Base-by-base conservation (phyloP, 2,797 vertebrate species). In the Hemibagrus guttatus region DNA sequence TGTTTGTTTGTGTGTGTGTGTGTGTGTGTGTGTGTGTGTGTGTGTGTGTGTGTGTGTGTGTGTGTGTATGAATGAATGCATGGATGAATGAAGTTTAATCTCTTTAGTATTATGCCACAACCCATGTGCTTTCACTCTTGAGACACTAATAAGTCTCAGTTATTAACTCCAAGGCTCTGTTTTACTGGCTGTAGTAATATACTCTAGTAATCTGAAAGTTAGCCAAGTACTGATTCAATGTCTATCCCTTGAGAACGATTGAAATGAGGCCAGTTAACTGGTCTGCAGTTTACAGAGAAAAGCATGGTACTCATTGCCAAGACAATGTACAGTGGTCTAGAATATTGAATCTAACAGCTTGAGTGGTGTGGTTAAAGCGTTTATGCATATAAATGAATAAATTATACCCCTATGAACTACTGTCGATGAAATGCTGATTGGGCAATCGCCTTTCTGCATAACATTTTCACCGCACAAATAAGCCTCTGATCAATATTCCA, bases 361-460 rank as follows among this genome's bases (percentile, higher is more conserved):
- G 75, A 69, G 31, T 12, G 8, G 14, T 61, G 46, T 68, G 42
- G 52, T 39, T 81, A 52, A 19, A 16, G 56, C 64, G 61, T n/a
- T n/a, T n/a, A n/a, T 81, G 85, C 85, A 81, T 86, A 61, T 71
- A 78, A 85, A 72, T 81, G 6, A 81, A 28, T 71, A 31, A 64
- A 66, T 81, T 64, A 81, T 81, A 80, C 49, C 23, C 52, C 74
- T 66, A 28, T 72, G 58, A 69, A 58, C 85, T 85, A 58, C 64
- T 31, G 64, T 85, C 54, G 17, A 81, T 85, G 64, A 78, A 61
- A 81, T 52, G 54, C 42, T 86, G 78, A 86, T 56, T 71, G 76
- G 54, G 58, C 16, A 58, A 72, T 80, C 8, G 16, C 0, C 56
- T 81, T 49, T 49, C 76, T 81, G 35, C 64, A 71, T 81, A 23